Base-by-base conservation (phyloP, 2,113 vertebrate species). In the Ginglymostoma cirratum region DNA sequence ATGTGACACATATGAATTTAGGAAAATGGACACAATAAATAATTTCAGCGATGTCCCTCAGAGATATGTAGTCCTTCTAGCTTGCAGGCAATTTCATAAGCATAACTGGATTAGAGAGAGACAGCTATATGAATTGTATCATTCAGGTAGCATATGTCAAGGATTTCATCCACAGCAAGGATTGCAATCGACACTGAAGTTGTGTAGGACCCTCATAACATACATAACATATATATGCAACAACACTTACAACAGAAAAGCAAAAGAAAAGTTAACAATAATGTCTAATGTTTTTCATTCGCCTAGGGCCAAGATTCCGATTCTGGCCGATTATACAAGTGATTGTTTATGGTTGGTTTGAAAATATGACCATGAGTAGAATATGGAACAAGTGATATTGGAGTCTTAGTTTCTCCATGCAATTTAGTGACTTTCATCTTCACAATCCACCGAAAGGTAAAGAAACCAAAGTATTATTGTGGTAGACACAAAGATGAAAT, bases 201-300 rank as follows among this genome's bases (percentile, higher is more conserved):
- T 72, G 45, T 95, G 94, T 45, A 72, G 38, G 12, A 52, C 21
- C 38, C 23, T 72, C 42, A 72, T 72, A 52, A 42, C 0, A 48
- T 48, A 48, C 23, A 24, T 38, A 95, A 52, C 38, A 72, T 72
- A 72, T 69, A 70, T 34, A 48, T 48, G 48, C 48, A 48, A 48
- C 48, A 48, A 48, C 48, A 48, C 3, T 48, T 48, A 48, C 48
- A 38, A 65, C 65, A 65, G n/a, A 48, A 94, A 94, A 72, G 67
- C 48, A 45, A 72, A 90, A 95, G 6, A 38, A 95, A 15, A 5
- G 87, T 95, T 95, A 30, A 76, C 52, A 61, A 61, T 10, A 61
- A 95, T 52, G 27, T 72, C 94, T 76, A 14, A 76, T 70, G 24
- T 95, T 95, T 95, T 95, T 95, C 45, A 52, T 95, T 95, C 72